Evolutionary conservation across 2,113 vertebrate genomes (phyloP).

Genomic region (Ancistrus triradiatus): DNA sequence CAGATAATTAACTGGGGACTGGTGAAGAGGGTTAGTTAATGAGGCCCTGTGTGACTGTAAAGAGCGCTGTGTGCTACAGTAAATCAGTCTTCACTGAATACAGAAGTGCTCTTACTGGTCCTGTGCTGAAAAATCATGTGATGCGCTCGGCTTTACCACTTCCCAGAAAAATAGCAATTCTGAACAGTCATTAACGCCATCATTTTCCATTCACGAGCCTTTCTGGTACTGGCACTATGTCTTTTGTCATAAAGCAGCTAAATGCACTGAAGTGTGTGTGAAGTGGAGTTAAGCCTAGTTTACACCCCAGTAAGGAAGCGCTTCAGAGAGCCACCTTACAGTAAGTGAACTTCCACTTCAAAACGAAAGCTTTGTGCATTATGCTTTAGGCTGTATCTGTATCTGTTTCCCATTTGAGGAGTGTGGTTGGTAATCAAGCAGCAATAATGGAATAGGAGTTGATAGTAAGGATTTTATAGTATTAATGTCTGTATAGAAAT

Average conservation of each 20-base stretch:
- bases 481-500: too few species aligned
- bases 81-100: background rate
- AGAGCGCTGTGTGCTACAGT: conserved; percentile 6
- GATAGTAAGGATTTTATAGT: too few species aligned
- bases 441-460: too few species aligned
- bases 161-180: background rate
- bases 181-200: background rate
- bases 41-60: conserved; percentile 15
- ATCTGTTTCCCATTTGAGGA: too few species aligned
- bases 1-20: background rate
- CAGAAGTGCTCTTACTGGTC: background rate
- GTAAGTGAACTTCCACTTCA: too few species aligned
- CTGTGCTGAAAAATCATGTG: background rate
- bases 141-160: background rate
- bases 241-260: too few species aligned
- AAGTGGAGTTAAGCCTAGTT: too few species aligned
- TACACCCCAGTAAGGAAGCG: too few species aligned
- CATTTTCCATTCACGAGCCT: conserved; percentile 6
- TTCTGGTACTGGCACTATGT: background rate
- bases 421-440: too few species aligned
- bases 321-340: background rate
- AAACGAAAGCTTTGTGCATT: too few species aligned
- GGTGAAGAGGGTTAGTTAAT: conserved; percentile 8
- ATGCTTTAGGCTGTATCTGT: too few species aligned
- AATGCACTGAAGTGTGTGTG: too few species aligned